Base-by-base conservation (phyloP, 2,797 vertebrate species). In the Erethizon dorsatum region DNA sequence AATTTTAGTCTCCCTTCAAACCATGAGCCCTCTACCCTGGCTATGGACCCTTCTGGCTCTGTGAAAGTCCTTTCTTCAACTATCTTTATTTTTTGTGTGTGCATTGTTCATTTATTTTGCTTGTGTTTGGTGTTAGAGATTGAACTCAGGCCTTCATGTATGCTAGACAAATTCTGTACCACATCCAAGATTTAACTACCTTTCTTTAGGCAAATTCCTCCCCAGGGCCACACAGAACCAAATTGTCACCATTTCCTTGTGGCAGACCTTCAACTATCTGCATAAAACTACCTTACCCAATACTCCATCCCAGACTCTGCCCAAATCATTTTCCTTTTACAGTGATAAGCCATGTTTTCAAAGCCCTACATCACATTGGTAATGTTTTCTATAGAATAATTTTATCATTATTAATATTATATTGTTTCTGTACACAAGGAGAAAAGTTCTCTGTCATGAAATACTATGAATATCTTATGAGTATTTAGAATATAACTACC, bases 1-100 rank as follows among this genome's bases (percentile, higher is more conserved):
- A 92, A 93, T 67, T 87, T 91, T 83, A 94, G 75, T 71, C 71
- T 94, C 65, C 47, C 13, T 24, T 56, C n/a, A 80, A 67, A 7
- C 22, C 45, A 24, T 15, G 7, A 56, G 56, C 1, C 2, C 37
- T 9, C 28, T 57, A 28, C 33, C 2, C 45, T 77, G 56, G 37
- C 52, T 87, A 26, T n/a, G n/a, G n/a, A n/a, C n/a, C n/a, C n/a
- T n/a, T n/a, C n/a, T n/a, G n/a, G n/a, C n/a, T n/a, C n/a, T 83
- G 59, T 63, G 24, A 31, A 87, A 41, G 9, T 24, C 8, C 22
- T 22, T 75, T 77, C 47, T 47, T 90, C 71, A 90, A 5, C 24
- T 90, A 37, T 24, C 17, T 59, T 65, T 83, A n/a, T 41, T 41
- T 84, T 84, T 65, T 65, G 24, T 45, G 22, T 83, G 56, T 26